Conservation (phyloP, 1,140 invertebrate genomes). For the Drosophila repleta region DNA sequence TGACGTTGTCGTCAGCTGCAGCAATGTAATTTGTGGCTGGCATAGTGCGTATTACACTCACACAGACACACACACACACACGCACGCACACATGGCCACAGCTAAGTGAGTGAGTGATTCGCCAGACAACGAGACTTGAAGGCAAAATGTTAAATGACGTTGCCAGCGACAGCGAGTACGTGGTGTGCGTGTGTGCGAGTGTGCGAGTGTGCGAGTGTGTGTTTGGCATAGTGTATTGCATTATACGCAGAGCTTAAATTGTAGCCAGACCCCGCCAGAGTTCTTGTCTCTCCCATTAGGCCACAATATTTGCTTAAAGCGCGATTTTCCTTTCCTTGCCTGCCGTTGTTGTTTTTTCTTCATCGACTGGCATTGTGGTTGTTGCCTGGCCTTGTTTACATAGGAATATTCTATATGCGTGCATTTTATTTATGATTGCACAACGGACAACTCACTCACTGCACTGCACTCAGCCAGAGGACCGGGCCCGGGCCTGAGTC, state of each 20-base stretch:
- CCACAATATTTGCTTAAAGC: constrained; percentile 45
- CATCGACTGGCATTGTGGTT: constrained; percentile 20
- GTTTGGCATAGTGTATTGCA: constrained; percentile 18
- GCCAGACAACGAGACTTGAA: constrained; percentile 75
- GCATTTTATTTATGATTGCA: constrained; percentile 79
- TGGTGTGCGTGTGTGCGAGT: constrained; percentile 9
- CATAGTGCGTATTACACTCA: constrained; percentile 45
- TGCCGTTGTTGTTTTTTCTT: not conserved
- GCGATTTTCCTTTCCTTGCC: not conserved
- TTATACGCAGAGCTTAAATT: constrained; percentile 39
- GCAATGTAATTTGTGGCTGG: constrained; percentile 68
- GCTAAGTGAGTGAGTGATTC: constrained; percentile 80
- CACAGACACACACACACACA: constrained; percentile 23
- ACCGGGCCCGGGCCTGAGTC: not conserved
- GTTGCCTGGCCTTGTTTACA: constrained; percentile 55
- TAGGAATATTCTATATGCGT: constrained; percentile 73
- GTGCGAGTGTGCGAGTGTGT: constrained; percentile 5
- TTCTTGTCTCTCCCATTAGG: constrained; percentile 26
- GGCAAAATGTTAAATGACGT: constrained; percentile 80
- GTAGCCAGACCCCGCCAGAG: constrained; percentile 18
- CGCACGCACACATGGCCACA: constrained; percentile 11
- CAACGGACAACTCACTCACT: constrained; percentile 48
- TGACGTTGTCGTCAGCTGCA: constrained; percentile 51
- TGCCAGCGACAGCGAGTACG: constrained; percentile 50
- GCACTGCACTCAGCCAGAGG: constrained; percentile 24